Conservation (phyloP, 2,797 vertebrate genomes). For the Martes flavigula region DNA sequence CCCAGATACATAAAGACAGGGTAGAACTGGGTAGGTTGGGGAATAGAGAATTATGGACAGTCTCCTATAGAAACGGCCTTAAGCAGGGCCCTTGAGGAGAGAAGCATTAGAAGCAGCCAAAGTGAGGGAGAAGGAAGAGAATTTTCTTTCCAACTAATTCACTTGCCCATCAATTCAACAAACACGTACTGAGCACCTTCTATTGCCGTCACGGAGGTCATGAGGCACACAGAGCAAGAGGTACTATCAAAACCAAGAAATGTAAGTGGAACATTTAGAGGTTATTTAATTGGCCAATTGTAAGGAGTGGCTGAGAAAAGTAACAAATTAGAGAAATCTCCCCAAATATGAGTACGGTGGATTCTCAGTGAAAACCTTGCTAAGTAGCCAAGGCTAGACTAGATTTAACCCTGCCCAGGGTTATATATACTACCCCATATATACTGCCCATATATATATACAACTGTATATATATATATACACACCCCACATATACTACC, state of each 20-base stretch:
- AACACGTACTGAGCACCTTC: not conserved
- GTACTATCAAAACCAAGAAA: not conserved
- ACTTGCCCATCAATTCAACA: not conserved
- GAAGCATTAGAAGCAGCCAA: fast-evolving
- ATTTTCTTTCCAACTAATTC: not conserved
- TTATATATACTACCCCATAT: too few relatives aligned
- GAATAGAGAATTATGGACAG: not conserved
- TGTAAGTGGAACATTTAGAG: not conserved
- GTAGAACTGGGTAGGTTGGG: not conserved
- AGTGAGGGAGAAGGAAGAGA: fast-evolving
- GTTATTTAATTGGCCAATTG: not conserved
- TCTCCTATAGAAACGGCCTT: not conserved
- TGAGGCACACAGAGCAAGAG: not conserved
- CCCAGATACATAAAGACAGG: not conserved
- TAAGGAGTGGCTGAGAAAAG: not conserved
- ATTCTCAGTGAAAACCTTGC: not conserved
- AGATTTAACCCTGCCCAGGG: not conserved
- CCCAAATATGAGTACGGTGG: not conserved
- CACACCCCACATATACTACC: fast-evolving
- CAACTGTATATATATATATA: too few relatives aligned
- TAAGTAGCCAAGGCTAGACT: not conserved
- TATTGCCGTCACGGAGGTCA: fast-evolving
- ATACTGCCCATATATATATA: not conserved
- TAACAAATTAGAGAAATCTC: not conserved
- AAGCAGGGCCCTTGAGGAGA: fast-evolving